Conservation (phyloP, 2,797 vertebrate species). For the Sternotherus odoratus region DNA sequence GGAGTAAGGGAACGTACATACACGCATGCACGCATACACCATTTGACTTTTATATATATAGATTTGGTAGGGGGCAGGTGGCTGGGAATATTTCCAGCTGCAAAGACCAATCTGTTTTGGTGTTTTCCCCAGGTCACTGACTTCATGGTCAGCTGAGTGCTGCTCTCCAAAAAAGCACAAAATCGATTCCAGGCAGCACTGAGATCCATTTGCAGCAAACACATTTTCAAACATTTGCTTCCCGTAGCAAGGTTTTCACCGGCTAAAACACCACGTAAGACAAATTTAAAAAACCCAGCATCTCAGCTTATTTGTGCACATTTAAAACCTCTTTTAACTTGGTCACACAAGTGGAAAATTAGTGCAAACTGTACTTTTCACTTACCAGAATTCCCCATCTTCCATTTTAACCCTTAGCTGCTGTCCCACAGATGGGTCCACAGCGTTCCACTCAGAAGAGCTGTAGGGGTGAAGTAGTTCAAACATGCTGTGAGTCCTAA, state of each 20-base stretch:
- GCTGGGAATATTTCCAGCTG: not conserved
- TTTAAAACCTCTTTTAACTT: not conserved
- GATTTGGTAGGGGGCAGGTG: not conserved
- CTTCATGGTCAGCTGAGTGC: not conserved
- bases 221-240: not conserved
- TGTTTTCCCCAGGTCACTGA: not conserved
- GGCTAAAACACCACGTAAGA: not conserved
- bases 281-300: not conserved
- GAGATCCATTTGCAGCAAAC: not conserved
- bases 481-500: accelerated
- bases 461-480: constrained; percentile 67
- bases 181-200: not conserved
- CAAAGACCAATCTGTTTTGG: not conserved
- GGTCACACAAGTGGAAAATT: not conserved
- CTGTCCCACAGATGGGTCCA: constrained; percentile 82
- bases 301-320: not conserved
- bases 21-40: no score
- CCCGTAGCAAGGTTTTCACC: not conserved
- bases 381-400: constrained; percentile 96
- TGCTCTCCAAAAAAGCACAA: not conserved
- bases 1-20: no score
- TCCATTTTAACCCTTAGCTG: constrained; percentile 90
- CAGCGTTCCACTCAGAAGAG: constrained; percentile 89
- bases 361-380: not conserved
- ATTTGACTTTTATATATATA: no score